These are phyloP conservation scores for Lethenteron reissneri DNA, from an alignment of 2,113 vertebrate species.

Conservation along the genomic window DNA sequence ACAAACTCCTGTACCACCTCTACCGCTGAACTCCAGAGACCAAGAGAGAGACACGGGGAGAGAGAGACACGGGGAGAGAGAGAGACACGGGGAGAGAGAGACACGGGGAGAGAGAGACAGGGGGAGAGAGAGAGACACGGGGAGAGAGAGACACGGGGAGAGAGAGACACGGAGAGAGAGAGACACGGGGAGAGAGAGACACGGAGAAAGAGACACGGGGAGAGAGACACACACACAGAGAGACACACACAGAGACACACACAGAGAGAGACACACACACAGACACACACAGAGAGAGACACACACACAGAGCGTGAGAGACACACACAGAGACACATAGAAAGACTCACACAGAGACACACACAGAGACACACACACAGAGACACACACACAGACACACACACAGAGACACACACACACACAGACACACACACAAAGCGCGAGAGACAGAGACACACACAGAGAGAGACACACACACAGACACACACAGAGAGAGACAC, in stretches of 20 bases:
- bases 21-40: background rate
- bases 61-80: background rate
- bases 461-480: background rate
- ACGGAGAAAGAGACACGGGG: background rate
- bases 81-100: background rate
- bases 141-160: background rate
- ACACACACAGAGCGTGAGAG: too few relatives aligned
- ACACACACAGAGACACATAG: too few relatives aligned
- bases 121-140: slow-evolving; percentile 4
- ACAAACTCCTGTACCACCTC: too few relatives aligned
- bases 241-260: background rate
- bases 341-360: too few relatives aligned
- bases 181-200: background rate
- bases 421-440: too few relatives aligned
- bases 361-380: too few relatives aligned
- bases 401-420: too few relatives aligned
- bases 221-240: background rate
- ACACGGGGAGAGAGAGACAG: background rate
- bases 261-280: background rate
- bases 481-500: background rate
- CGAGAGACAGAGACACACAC: background rate
- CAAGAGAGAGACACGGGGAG: background rate
- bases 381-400: too few relatives aligned
- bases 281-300: background rate
- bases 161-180: background rate